Conservation (phyloP, 2,888 invertebrate species). For the Apoda limacodes region DNA sequence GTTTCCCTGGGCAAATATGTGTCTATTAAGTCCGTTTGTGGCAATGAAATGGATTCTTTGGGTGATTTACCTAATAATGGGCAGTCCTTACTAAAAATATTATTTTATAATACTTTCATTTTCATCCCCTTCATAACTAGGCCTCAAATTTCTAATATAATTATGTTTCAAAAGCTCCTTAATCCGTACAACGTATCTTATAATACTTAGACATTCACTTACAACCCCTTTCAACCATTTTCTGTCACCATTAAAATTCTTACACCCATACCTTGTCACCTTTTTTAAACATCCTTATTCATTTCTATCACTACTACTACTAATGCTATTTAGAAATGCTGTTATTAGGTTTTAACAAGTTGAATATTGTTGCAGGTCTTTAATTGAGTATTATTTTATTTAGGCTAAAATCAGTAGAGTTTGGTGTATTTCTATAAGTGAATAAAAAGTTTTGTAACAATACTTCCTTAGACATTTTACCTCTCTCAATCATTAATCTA, state of each 20-base stretch:
- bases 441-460: conserved; percentile 3
- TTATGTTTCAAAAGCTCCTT: background rate
- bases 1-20: too few relatives aligned
- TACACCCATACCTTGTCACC: background rate
- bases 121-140: too few relatives aligned
- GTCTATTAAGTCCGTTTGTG: too few relatives aligned
- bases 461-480: background rate
- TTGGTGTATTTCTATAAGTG: conserved; percentile 7
- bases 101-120: too few relatives aligned
- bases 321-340: background rate
- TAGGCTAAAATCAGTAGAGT: background rate
- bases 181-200: background rate
- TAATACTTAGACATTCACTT: background rate
- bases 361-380: background rate
- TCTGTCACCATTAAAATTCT: background rate
- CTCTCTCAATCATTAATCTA: background rate
- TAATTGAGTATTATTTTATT: background rate
- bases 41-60: background rate
- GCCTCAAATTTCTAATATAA: too few relatives aligned
- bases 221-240: background rate
- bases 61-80: too few relatives aligned
- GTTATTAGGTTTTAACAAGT: background rate
- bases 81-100: too few relatives aligned
- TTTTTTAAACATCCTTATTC: background rate
- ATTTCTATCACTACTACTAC: too few relatives aligned